Evolutionary conservation across 2,797 vertebrate species (phyloP), one percentile per base, ranked within the genome.

Genomic region (Hemitrygon akajei): DNA sequence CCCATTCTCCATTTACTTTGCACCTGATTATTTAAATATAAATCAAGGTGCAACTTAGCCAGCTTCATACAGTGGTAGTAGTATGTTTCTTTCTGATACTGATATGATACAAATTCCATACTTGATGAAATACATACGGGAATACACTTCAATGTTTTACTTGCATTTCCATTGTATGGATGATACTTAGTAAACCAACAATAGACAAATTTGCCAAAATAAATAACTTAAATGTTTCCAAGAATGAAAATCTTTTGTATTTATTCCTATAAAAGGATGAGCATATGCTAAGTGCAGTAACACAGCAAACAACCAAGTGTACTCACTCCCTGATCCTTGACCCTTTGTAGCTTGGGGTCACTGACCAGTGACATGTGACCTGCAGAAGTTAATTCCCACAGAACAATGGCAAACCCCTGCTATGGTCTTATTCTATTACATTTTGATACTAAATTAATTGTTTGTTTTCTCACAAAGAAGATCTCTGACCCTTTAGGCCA

Each of bases 371-470:
- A 96, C 97, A 96, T 95, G 96, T 97, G 97, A 97, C 97, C 96
- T 96, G 96, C 96, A 63, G 94, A 96, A 96, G 96, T 97, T 97
- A 97, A 97, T 98, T 98, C 95, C 96, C 66, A 95, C 95, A 95
- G 96, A 96, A 97, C 96, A 98, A 97, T 96, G 94, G 96, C 94
- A 95, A 73, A 94, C 94, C 95, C 93, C 95, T 95, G 95, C 95
- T 37, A 34, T 95, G 95, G 94, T 94, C 95, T 97, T 96, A 96
- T 96, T 96, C 96, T 96, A 97, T 97, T 97, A 97, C 96, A 95
- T 96, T 96, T 96, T 95, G 95, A 96, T 96, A 97, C 96, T 96
- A 97, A 97, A 97, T 97, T 95, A 97, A 96, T 97, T 96, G 96
- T 97, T 96, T 97, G 96, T 96, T 96, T 97, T 95, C 94, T 94